Conservation (phyloP, 1,140 invertebrate genomes). For the Drosophila quadrilineata region DNA sequence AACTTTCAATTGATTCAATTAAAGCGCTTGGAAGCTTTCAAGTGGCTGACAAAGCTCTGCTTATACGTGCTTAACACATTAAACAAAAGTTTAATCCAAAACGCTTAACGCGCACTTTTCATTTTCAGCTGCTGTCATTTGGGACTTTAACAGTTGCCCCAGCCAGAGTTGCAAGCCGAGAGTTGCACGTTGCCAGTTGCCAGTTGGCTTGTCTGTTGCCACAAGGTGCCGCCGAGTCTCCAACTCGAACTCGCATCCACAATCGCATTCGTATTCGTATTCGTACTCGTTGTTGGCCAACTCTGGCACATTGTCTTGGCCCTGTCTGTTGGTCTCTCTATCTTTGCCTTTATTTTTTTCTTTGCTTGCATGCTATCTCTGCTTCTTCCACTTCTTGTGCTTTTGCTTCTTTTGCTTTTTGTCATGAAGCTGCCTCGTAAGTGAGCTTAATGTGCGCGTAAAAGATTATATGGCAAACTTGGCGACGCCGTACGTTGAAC, state of each 20-base stretch:
- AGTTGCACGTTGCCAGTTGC: conserved; percentile 13
- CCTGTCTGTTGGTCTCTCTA: not conserved
- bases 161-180: not conserved
- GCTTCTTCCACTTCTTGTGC: not conserved
- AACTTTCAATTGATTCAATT: no score
- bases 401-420: conserved; percentile 15
- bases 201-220: conserved; percentile 9
- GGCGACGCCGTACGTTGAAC: not conserved
- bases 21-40: no score
- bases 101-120: conserved; percentile 7
- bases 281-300: conserved; percentile 7
- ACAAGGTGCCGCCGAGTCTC: conserved; percentile 33
- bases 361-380: not conserved
- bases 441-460: conserved; percentile 71
- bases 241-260: not conserved
- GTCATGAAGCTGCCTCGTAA: conserved; percentile 44
- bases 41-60: no score
- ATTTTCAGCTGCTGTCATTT: conserved; percentile 41
- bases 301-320: conserved; percentile 22
- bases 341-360: not conserved
- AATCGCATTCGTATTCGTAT: no score
- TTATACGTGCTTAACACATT: conserved; percentile 1
- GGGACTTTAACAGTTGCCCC: conserved; percentile 22
- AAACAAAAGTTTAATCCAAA: conserved; percentile 6
- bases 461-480: conserved; percentile 74